Base-by-base conservation (phyloP, 2,113 vertebrate species). In the Agelaius phoeniceus region DNA sequence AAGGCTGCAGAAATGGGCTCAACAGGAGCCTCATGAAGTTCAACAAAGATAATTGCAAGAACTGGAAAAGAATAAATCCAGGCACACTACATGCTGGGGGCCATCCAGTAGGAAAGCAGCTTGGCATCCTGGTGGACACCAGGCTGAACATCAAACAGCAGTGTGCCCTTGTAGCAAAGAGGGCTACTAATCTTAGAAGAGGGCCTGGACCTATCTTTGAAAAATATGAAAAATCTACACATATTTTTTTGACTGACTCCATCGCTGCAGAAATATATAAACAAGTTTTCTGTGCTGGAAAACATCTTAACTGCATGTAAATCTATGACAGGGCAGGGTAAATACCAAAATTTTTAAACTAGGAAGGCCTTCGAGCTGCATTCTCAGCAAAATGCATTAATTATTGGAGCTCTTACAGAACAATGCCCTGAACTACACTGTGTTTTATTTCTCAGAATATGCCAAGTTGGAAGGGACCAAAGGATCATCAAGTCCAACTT, bases 391-490 rank as follows among this genome's bases (percentile, higher is more conserved):
- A 84, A 63, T 5, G 31, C 22, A 27, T 73, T 35, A 3, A 73
- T 31, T 77, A 80, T 59, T 13, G 10, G 19, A 76, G 11, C 3
- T 63, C 5, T 75, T 48, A 54, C 3, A 30, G 52, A 85, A 28
- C 22, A 78, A 7, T 33, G 27, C 37, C 73, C 20, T 62, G 37
- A 94, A 91, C 89, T 33, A 54, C 11, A 67, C 6, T 6, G 14
- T 28, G 10, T 37, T 75, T 76, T 48, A 59, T 27, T 54, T 46
- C 48, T 37, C 33, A 46, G 39, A 73, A 33, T 73, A 18, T 33
- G 49, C 9, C 0, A 2, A 63, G 17, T 27, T 46, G 22, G 33
- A 73, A 63, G 21, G 39, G 13, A 37, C 2, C 1, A 2, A 46
- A 69, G 19, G 39, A 87, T 33, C 31, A 44, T 10, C 1, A 7